phyloP scores from a whole-genome alignment of 2,888 invertebrate genomes.

The Odontomyia ornata region DNA sequence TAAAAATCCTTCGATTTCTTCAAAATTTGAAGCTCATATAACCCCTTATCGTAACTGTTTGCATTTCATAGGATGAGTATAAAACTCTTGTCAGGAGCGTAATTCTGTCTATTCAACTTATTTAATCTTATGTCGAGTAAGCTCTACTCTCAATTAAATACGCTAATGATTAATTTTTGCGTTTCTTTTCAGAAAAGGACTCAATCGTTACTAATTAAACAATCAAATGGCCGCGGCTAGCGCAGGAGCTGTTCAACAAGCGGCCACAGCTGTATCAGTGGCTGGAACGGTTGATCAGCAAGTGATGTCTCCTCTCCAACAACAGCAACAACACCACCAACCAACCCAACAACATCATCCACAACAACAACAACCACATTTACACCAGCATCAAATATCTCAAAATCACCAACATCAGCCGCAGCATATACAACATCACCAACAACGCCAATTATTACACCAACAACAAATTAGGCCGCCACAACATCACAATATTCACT shows the following conservation, averaged over 20 bases:
- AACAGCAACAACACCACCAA: constrained; percentile 42
- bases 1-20: too few relatives aligned
- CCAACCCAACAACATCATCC: constrained; percentile 53
- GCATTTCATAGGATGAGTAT: too few relatives aligned
- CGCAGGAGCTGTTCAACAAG: constrained; percentile 61
- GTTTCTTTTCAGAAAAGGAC: constrained; percentile 52
- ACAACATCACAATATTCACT: constrained; percentile 48
- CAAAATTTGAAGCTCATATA: too few relatives aligned
- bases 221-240: constrained; percentile 64
- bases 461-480: constrained; percentile 51
- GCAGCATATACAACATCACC: constrained; percentile 34
- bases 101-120: too few relatives aligned
- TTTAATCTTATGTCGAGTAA: too few relatives aligned
- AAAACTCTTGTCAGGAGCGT: too few relatives aligned
- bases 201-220: constrained; percentile 51
- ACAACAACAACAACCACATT: constrained; percentile 48
- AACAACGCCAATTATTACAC: constrained; percentile 52
- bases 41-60: too few relatives aligned
- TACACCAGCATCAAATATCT: constrained; percentile 10
- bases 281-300: constrained; percentile 42
- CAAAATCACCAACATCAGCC: constrained; percentile 18
- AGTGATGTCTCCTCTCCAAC: constrained; percentile 18
- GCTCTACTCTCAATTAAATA: too few relatives aligned
- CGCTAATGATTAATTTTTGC: too few relatives aligned
- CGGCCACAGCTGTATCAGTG: constrained; percentile 54